Base-by-base conservation (phyloP, 2,113 vertebrate species). In the Sardina pilchardus region DNA sequence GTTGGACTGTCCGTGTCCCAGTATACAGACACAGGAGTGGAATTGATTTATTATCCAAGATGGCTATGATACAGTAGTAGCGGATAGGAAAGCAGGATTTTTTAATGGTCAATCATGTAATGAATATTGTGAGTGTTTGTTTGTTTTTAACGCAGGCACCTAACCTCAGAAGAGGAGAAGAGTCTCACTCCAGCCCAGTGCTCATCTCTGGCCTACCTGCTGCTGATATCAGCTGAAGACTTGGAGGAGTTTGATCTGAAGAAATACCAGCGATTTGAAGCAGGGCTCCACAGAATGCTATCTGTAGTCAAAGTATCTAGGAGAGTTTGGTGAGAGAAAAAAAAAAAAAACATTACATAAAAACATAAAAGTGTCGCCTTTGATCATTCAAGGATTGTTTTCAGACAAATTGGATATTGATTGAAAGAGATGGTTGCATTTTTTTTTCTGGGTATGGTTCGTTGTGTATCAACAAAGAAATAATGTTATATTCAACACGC, bases 251-350 rank as follows among this genome's bases (percentile, higher is more conserved):
- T 86, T 84, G 82, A 86, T 24, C 63, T 86, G 59, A 86, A 84
- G 82, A 88, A 88, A 85, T 88, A 88, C 81, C 56, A 44, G 48
- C 47, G 45, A 81, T 50, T 9, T 24, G 82, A 82, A 48, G 78
- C 83, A 75, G 87, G 82, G 17, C 21, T 85, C 34, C 26, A 47
- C 42, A 67, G 78, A 82, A 45, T 86, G 26, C 36, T 81, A 3
- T 50, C 87, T 50, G 87, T 86, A 48, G 47, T 84, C 14, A 71
- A 21, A n/a, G 6, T 10, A 0, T 78, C 82, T n/a, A 82, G 0
- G 83, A 67, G 75, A 45, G 82, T 48, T 82, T 81, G 84, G 87
- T 88, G 84, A 84, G 43, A 4, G 43, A 44, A 4, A 19, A 21
- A n/a, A n/a, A n/a, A n/a, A n/a, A n/a, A n/a, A n/a, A n/a, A n/a